Base-by-base conservation (phyloP, 2,888 invertebrate species). In the Euclidia mi region DNA sequence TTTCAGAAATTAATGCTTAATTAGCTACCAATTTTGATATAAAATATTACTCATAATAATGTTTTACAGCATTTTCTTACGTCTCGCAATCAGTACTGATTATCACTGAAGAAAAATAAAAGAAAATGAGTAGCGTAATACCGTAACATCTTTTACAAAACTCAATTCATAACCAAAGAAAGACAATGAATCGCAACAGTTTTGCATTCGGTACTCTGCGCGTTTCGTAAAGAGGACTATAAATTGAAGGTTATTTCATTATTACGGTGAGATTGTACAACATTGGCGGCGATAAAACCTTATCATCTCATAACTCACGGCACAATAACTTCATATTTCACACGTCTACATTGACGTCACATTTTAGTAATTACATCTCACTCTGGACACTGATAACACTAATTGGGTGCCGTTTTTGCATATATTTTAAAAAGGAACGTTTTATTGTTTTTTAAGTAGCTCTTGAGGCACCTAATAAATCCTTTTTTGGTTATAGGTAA, bases 211-310 rank as follows among this genome's bases (percentile, higher is more conserved):
- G 79, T 91, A 89, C 88, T 64, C 78, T 66, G 80, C 76, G 76
- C 78, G 85, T 90, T 91, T 89, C 86, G 88, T 90, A 90, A 92
- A 87, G 89, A 88, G 88, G 86, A 82, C 87, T 78, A 90, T 91
- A 91, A 91, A 90, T 90, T 90, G 81, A 87, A 91, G 90, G 91
- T 88, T 91, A 88, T 90, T 90, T 88, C 88, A 90, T 90, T 92
- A 90, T 89, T 86, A 87, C 88, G 76, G 81, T 82, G 87, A 89
- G 89, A 89, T 90, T 90, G 91, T 87, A 86, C 87, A 86, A 87
- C 87, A 83, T 84, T 81, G 88, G 81, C 80, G 82, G 87, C 85
- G 90, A 90, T 92, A 91, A 89, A 90, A 84, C 83, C 81, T 85
- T 91, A 91, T 91, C 91, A 86, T 76, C 72, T 60, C 80, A 74